Percentiles rank a stretch among this genome's conserved stretches.
Conservation (phyloP, 2,797 vertebrate genomes). For the Gallinago stenura region DNA sequence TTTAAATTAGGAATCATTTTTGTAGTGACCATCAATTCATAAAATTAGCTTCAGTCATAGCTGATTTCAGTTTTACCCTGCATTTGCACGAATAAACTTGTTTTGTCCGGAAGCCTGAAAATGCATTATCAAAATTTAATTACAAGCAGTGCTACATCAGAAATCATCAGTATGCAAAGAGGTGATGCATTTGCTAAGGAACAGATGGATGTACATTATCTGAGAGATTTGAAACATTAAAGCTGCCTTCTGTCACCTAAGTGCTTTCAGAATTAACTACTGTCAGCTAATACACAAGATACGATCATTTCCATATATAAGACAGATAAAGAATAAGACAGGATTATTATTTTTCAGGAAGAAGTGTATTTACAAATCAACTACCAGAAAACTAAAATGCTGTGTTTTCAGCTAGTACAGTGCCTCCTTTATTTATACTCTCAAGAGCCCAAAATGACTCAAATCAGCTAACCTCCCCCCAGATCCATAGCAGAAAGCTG, state of each 20-base stretch:
- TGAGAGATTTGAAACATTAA: conserved; percentile 47
- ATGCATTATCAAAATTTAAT: conserved; percentile 47
- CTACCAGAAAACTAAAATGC: not conserved
- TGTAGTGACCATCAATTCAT: not conserved
- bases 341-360: not conserved
- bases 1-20: conserved; percentile 2
- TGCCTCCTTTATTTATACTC: not conserved
- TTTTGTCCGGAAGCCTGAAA: not conserved
- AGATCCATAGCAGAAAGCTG: not conserved
- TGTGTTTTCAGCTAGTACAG: not conserved
- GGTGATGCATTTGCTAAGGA: conserved; percentile 13
- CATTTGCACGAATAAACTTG: not conserved
- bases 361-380: not conserved
- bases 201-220: conserved; percentile 61
- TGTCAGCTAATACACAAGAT: conserved; percentile 9
- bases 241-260: conserved; percentile 35
- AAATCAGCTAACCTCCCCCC: not conserved
- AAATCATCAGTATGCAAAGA: conserved; percentile 54
- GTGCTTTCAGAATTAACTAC: conserved; percentile 42
- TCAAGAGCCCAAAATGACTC: not conserved
- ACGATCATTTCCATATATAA: not conserved
- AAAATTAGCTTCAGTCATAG: not conserved
- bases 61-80: not conserved
- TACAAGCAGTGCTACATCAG: conserved; percentile 12
- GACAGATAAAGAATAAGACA: not conserved